A percentile compares a stretch with the other conserved stretches of the same genome.
These are phyloP conservation scores for Luperina nickerlii DNA, from an alignment of 2,888 invertebrate genomes.

Conservation along the genomic window DNA sequence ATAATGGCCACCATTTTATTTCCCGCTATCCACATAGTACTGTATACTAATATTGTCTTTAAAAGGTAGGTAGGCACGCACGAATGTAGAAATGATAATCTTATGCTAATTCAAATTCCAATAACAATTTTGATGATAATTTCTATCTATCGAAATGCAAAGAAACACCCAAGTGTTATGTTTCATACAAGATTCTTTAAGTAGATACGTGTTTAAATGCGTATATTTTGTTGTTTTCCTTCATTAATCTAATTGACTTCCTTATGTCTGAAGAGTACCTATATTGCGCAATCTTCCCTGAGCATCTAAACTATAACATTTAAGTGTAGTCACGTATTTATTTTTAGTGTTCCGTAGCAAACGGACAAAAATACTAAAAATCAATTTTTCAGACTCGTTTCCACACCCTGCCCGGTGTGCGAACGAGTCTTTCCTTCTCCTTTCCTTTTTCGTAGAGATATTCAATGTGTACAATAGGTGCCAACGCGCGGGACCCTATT, in stretches of 20 bases:
- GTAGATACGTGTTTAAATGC: constrained; percentile 1
- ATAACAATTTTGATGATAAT: constrained; percentile 21
- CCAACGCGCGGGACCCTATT: not conserved
- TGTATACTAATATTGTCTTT: constrained; percentile 31
- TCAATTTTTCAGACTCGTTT: no score
- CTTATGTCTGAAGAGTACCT: constrained; percentile 30
- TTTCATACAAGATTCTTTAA: constrained; percentile 7
- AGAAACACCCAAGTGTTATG: not conserved
- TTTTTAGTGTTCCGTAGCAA: not conserved
- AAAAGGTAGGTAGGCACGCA: constrained; percentile 18
- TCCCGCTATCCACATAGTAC: constrained; percentile 38
- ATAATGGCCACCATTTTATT: constrained; percentile 12
- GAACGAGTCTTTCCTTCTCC: not conserved
- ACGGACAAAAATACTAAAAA: not conserved
- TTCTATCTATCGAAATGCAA: constrained; percentile 1
- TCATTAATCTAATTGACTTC: constrained; percentile 32
- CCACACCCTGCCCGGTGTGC: no score
- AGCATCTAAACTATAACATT: constrained; percentile 38
- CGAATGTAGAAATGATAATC: constrained; percentile 4
- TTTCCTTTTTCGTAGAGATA: not conserved
- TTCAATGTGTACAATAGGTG: not conserved
- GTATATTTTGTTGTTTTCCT: constrained; percentile 32
- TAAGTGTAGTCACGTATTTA: constrained; percentile 11
- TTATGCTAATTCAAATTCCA: constrained; percentile 50
- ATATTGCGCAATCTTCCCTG: constrained; percentile 29